Evolutionary conservation across 2,797 vertebrate species (phyloP).

Genomic region (Neomorphus geoffroyi): DNA sequence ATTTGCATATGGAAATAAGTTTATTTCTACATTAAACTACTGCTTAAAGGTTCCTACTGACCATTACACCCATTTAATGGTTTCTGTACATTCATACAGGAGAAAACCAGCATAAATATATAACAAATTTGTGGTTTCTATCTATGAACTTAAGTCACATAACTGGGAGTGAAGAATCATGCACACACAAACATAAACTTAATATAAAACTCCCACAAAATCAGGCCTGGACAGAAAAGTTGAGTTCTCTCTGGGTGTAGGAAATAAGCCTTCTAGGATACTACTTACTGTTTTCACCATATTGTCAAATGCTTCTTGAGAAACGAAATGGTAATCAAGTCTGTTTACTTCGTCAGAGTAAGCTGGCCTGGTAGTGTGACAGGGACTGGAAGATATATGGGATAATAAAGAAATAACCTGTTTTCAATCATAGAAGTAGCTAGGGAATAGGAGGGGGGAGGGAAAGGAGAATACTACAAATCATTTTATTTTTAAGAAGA

Average conservation of each 20-base stretch:
- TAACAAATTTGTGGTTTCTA: not conserved
- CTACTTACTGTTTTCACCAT: constrained; percentile 83
- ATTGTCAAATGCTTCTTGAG: constrained; percentile 84
- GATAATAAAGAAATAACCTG: not conserved
- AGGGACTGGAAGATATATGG: constrained; percentile 78
- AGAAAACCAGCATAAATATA: not conserved
- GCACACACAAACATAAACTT: not conserved
- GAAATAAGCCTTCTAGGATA: not conserved
- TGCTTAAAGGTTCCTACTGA: not conserved
- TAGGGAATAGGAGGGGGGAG: not conserved
- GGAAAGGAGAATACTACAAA: not conserved
- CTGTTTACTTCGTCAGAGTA: constrained; percentile 89
- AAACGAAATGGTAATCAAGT: constrained; percentile 90
- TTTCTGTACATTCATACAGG: not conserved
- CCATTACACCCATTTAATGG: not conserved
- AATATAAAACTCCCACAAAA: not conserved
- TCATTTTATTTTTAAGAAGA: constrained; percentile 8
- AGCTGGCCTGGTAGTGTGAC: constrained; percentile 89
- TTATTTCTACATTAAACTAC: not conserved
- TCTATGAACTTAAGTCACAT: not conserved
- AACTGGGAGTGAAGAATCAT: not conserved
- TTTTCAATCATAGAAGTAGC: not conserved
- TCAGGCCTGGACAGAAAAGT: not conserved
- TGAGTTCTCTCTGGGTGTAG: not conserved
- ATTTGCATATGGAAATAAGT: not conserved